phyloP scores from a whole-genome alignment of 2,113 vertebrate genomes.

The Alces alces region DNA sequence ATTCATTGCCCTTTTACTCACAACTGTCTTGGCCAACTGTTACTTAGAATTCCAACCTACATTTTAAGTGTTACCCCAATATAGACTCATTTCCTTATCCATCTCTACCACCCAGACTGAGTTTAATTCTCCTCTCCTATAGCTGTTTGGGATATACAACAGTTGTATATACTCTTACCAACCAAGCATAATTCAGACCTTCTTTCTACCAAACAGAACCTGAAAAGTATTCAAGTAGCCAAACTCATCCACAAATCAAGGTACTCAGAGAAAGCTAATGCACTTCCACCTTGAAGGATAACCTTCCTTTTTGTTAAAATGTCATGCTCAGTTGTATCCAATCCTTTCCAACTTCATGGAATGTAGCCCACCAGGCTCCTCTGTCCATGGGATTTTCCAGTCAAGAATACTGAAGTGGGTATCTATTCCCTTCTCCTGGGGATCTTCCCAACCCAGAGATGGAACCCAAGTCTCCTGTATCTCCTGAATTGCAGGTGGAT shows the following conservation, averaged over 20 bases:
- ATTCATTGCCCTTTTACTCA: neutral
- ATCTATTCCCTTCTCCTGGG: neutral
- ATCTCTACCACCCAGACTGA: neutral
- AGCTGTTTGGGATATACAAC: neutral
- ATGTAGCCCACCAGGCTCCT: neutral
- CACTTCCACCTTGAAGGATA: neutral
- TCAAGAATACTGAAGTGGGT: neutral
- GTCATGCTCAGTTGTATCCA: neutral
- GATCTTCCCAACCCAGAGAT: neutral
- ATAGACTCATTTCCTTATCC: neutral
- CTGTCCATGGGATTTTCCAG: neutral
- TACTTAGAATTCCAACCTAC: neutral
- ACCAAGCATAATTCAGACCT: neutral
- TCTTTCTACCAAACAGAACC: neutral
- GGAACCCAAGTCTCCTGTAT: neutral
- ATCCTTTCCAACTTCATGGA: neutral
- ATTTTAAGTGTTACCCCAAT: neutral
- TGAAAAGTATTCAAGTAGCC: neutral
- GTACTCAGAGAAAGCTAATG: neutral
- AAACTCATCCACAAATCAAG: neutral
- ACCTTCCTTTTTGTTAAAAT: neutral
- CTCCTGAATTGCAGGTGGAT: neutral
- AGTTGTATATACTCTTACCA: neutral
- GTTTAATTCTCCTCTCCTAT: neutral
- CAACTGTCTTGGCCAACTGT: neutral